Evolutionary conservation across 53 echinoderm and acorn worm genomes (phyloP).

Genomic region (Luidia sarsii): DNA sequence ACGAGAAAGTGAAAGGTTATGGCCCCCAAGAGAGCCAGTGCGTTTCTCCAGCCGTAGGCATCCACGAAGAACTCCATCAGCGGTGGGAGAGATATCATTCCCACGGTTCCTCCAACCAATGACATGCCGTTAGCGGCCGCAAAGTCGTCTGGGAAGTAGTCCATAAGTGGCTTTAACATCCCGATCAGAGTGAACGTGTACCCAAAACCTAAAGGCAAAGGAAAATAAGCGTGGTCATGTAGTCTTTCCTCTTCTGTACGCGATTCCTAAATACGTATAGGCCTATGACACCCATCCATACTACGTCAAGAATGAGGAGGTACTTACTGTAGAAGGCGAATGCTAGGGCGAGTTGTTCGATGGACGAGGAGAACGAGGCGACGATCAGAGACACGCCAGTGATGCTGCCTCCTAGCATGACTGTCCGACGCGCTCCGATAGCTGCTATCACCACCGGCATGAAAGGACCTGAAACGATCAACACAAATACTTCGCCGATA

Average conservation of each 20-base stretch:
- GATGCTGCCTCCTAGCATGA: neutral
- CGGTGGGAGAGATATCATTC: slow-evolving; percentile 25
- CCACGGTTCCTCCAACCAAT: slow-evolving; percentile 20
- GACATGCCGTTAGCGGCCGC: slow-evolving; percentile 18
- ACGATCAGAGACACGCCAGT: neutral
- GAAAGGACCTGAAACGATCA: slow-evolving; percentile 19
- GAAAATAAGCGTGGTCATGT: neutral
- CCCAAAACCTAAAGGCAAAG: neutral
- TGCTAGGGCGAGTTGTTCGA: neutral
- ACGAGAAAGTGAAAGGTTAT: neutral
- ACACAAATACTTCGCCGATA: too few species aligned
- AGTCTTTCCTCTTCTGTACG: neutral
- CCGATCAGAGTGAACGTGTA: neutral
- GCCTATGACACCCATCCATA: too few species aligned
- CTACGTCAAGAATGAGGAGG: neutral
- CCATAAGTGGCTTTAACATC: neutral
- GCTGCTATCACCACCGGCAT: neutral
- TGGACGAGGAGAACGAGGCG: too few species aligned
- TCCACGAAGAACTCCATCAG: neutral
- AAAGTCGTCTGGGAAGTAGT: slow-evolving; percentile 29
- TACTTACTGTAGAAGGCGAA: slow-evolving; percentile 13
- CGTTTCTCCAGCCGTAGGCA: slow-evolving; percentile 12
- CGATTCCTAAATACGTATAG: neutral
- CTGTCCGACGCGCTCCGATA: neutral
- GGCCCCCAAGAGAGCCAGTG: slow-evolving; percentile 3